Evolutionary conservation across 2,888 invertebrate species (phyloP).

Genomic region (Andrena chrysosceles): DNA sequence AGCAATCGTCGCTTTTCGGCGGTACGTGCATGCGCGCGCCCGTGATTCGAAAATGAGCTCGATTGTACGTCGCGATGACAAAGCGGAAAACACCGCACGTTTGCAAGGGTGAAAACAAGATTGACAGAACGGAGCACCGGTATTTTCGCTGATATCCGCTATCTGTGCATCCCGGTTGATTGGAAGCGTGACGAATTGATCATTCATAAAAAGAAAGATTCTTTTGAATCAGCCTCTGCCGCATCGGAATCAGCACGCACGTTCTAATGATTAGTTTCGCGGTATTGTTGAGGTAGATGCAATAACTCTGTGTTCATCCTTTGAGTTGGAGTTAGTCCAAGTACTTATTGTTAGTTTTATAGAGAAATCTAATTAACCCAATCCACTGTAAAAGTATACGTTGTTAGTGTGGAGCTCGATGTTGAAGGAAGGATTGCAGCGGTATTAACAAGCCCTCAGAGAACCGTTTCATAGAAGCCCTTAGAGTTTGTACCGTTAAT

Average conservation of each 20-base stretch:
- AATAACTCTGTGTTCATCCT: too few relatives aligned
- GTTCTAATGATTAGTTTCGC: too few relatives aligned
- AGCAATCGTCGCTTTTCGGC: constrained; percentile 32
- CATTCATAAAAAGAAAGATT: neutral
- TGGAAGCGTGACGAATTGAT: neutral
- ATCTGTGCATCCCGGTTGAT: neutral
- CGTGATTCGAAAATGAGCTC: constrained; percentile 46
- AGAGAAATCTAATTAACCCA: too few relatives aligned
- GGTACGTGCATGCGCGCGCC: neutral
- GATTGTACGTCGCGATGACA: constrained; percentile 44
- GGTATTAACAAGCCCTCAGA: neutral
- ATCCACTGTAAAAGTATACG: too few relatives aligned
- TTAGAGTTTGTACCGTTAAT: constrained; percentile 4
- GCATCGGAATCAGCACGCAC: too few relatives aligned
- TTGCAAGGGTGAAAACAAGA: neutral
- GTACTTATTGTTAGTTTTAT: too few relatives aligned
- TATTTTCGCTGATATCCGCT: neutral
- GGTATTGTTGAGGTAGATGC: too few relatives aligned
- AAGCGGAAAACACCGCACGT: constrained; percentile 9
- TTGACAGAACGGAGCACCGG: neutral
- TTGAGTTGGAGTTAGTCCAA: too few relatives aligned
- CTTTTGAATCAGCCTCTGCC: too few relatives aligned
- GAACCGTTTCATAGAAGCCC: neutral
- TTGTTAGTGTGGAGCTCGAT: neutral
- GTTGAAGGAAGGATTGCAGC: too few relatives aligned